phyloP scores from a whole-genome alignment of 1,140 invertebrate genomes.

The Drosophila teissieri region DNA sequence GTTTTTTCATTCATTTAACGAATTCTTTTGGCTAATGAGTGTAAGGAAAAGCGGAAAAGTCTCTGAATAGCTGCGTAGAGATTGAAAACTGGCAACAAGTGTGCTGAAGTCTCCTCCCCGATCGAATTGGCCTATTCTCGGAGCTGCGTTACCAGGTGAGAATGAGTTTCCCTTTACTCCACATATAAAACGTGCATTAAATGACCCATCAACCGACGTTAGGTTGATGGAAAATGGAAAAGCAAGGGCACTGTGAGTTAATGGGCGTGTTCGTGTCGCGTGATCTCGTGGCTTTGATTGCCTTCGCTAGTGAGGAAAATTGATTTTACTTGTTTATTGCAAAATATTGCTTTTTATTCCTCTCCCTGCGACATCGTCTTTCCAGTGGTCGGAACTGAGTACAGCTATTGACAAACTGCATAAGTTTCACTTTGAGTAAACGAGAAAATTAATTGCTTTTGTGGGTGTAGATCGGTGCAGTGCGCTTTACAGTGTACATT shows the following conservation, averaged over 20 bases:
- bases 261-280: conserved; percentile 35
- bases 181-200: background rate
- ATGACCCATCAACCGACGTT: conserved; percentile 11
- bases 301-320: conserved; percentile 54
- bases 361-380: conserved; percentile 1
- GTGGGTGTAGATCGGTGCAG: background rate
- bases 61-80: conserved; percentile 10
- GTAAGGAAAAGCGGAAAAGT: conserved; percentile 7
- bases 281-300: conserved; percentile 46
- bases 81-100: conserved; percentile 50
- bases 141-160: conserved; percentile 2
- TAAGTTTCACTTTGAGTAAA: no score
- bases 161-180: background rate
- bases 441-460: conserved; percentile 35
- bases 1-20: conserved; percentile 46
- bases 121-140: conserved; percentile 34
- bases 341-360: conserved; percentile 59
- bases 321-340: conserved; percentile 71
- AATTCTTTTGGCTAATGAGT: conserved; percentile 64
- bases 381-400: conserved; percentile 6
- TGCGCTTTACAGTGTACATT: background rate
- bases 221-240: background rate
- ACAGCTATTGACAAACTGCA: conserved; percentile 24
- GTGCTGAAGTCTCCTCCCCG: conserved; percentile 26
- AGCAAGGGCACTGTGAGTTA: conserved; percentile 4